Percentiles rank a stretch among this genome's conserved stretches.
Evolutionary conservation across 2,113 vertebrate genomes (phyloP).

Genomic region (Nanorana parkeri): DNA sequence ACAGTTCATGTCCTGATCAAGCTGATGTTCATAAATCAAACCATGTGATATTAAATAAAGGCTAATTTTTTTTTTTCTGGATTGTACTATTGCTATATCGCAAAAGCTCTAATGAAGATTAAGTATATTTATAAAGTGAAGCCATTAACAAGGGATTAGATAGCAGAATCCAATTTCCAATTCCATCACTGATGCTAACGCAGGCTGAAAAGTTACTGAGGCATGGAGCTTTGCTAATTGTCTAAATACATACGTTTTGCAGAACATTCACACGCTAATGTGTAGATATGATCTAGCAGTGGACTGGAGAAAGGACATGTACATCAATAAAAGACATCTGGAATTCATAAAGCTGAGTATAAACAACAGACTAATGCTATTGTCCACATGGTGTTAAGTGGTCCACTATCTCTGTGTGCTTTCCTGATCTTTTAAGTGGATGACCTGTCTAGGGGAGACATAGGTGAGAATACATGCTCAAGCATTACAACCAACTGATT

Average conservation of each 20-base stretch:
- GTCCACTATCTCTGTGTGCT: too few relatives aligned
- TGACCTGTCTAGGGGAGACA: not conserved
- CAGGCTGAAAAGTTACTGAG: constrained; percentile 62
- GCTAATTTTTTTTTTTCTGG: constrained; percentile 66
- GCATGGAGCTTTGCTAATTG: constrained; percentile 61
- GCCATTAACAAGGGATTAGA: constrained; percentile 72
- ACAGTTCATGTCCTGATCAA: not conserved
- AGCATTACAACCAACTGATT: not conserved
- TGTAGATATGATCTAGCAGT: not conserved
- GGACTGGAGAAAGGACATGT: not conserved
- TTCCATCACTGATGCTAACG: constrained; percentile 64
- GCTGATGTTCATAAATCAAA: not conserved
- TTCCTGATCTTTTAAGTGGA: too few relatives aligned
- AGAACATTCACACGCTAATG: constrained; percentile 6
- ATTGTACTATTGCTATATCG: constrained; percentile 66
- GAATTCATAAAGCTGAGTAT: not conserved
- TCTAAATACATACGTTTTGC: constrained; percentile 46
- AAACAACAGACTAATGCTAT: too few relatives aligned
- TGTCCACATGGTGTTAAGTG: too few relatives aligned
- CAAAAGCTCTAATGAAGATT: constrained; percentile 69
- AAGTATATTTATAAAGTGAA: constrained; percentile 71
- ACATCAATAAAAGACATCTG: not conserved
- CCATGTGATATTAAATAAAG: constrained; percentile 8
- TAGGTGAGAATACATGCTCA: not conserved
- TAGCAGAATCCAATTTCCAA: constrained; percentile 71